Percentiles rank a stretch among this genome's conserved stretches.
phyloP scores from a whole-genome alignment of 2,797 vertebrate genomes.

The Erpetoichthys calabaricus region DNA sequence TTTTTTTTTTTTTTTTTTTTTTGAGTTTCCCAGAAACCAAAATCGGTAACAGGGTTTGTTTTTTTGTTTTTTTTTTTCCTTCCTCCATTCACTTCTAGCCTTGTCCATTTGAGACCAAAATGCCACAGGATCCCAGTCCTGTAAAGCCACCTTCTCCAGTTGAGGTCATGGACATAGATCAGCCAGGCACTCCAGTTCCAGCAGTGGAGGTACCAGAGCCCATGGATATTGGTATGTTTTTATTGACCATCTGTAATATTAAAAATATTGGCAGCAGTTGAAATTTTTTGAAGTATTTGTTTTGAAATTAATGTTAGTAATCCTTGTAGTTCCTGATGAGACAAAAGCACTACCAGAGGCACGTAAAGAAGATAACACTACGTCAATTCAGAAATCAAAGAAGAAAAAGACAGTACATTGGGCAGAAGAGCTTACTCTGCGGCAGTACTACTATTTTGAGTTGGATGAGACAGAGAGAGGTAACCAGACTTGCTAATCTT shows the following conservation, averaged over 20 bases:
- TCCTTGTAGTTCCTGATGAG: slow-evolving; percentile 35
- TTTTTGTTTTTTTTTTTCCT: not conserved
- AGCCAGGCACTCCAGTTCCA: slow-evolving; percentile 76
- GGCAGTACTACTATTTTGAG: slow-evolving; percentile 86
- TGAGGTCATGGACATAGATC: slow-evolving; percentile 66
- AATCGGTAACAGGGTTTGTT: not conserved
- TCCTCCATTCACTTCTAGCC: slow-evolving; percentile 33
- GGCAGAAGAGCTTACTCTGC: slow-evolving; percentile 75
- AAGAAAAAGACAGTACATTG: slow-evolving; percentile 82
- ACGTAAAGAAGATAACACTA: slow-evolving; percentile 47
- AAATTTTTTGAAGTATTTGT: not conserved
- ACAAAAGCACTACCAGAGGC: slow-evolving; percentile 58
- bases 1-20: too few species aligned
- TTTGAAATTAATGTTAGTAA: not conserved
- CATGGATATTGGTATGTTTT: slow-evolving; percentile 53
- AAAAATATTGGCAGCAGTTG: too few species aligned
- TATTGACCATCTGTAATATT: too few species aligned
- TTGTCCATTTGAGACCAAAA: slow-evolving; percentile 73
- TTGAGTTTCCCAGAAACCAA: not conserved
- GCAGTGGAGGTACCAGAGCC: slow-evolving; percentile 68
- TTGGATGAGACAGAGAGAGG: slow-evolving; percentile 86
- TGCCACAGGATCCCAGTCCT: slow-evolving; percentile 38
- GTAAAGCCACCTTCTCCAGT: slow-evolving; percentile 50
- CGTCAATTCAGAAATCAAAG: slow-evolving; percentile 67
- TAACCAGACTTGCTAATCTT: slow-evolving; percentile 18